Evolutionary conservation across 2,797 vertebrate species (phyloP).

Genomic region (Avahi laniger): DNA sequence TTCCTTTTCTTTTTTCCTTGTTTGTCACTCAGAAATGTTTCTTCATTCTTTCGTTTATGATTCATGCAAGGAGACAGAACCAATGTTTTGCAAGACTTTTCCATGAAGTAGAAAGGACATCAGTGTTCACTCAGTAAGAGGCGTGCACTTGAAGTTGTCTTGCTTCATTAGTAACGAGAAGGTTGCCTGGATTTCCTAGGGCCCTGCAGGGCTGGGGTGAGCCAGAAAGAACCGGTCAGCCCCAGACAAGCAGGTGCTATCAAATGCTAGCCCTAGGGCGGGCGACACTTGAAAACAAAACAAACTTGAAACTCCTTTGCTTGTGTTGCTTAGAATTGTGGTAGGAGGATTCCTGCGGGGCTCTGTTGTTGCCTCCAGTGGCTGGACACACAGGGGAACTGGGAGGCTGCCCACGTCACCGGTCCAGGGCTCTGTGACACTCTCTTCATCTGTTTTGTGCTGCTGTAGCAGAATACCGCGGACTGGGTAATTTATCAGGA

Average conservation of each 20-base stretch:
- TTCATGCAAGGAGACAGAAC: neutral
- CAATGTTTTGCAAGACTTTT: constrained; percentile 77
- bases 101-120: constrained; percentile 56
- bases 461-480: neutral
- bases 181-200: constrained; percentile 45
- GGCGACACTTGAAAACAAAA: neutral
- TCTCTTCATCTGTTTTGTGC: neutral
- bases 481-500: neutral
- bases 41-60: constrained; percentile 64
- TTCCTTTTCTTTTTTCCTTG: constrained; percentile 70
- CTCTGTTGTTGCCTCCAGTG: neutral
- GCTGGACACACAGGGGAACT: too few relatives aligned
- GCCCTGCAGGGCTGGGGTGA: constrained; percentile 50
- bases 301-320: neutral
- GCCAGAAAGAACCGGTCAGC: constrained; percentile 60
- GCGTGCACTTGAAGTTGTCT: constrained; percentile 33
- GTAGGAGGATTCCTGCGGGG: neutral
- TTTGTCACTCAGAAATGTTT: constrained; percentile 57
- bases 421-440: neutral
- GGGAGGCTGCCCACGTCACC: neutral
- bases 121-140: constrained; percentile 73
- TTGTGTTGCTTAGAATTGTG: neutral
- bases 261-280: constrained; percentile 4
- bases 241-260: constrained; percentile 3
- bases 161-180: constrained; percentile 65